These are phyloP conservation scores for Fistularia tabacaria DNA, from an alignment of 2,797 vertebrate genomes.

Conservation along the genomic window DNA sequence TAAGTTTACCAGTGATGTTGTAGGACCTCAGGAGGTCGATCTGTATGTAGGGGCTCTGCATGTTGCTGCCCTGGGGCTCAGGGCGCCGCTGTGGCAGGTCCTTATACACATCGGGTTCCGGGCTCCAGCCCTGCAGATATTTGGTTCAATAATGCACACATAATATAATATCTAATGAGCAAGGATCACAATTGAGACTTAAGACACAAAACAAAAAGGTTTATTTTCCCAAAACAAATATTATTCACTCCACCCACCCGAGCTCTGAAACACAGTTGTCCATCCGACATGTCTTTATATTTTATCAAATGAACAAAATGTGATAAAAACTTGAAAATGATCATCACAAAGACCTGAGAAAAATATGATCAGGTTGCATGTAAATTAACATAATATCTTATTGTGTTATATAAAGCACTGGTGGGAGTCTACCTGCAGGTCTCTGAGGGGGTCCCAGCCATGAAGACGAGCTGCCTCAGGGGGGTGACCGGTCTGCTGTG, in stretches of 20 bases:
- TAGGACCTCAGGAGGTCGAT: slow-evolving; percentile 74
- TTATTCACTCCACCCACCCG: too few relatives aligned
- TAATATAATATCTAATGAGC: too few relatives aligned
- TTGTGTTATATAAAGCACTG: not conserved
- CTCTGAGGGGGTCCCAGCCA: slow-evolving; percentile 27
- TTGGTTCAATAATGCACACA: not conserved
- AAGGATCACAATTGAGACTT: too few relatives aligned
- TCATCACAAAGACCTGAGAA: too few relatives aligned
- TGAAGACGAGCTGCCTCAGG: slow-evolving; percentile 67
- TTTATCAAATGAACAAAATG: too few relatives aligned
- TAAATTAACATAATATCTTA: too few relatives aligned
- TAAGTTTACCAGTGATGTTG: slow-evolving; percentile 82
- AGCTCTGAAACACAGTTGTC: too few relatives aligned
- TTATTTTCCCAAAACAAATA: too few relatives aligned
- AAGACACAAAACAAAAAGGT: too few relatives aligned
- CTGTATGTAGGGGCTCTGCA: slow-evolving; percentile 72
- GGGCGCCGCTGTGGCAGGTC: slow-evolving; percentile 58
- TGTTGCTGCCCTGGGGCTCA: slow-evolving; percentile 43
- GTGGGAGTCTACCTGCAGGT: slow-evolving; percentile 59
- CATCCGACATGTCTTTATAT: too few relatives aligned
- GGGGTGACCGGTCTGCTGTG: slow-evolving; percentile 64
- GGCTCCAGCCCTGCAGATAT: slow-evolving; percentile 75
- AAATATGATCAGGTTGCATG: too few relatives aligned
- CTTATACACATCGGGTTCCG: slow-evolving; percentile 63
- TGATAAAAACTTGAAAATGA: too few relatives aligned